Evolutionary conservation across 2,797 vertebrate genomes (phyloP).

Genomic region (Gymnothorax javanicus): DNA sequence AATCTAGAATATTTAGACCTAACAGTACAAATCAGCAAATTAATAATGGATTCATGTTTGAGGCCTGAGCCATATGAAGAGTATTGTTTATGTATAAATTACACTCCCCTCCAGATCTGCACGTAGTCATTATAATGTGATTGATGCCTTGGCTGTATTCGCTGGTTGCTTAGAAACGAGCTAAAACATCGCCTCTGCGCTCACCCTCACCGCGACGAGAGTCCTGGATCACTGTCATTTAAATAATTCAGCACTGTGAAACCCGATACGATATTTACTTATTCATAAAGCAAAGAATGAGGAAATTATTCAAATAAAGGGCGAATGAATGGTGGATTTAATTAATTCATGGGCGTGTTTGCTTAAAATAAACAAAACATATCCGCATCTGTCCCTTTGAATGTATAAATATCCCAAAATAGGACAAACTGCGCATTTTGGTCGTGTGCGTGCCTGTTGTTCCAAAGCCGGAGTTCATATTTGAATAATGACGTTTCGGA

Average conservation of each 20-base stretch:
- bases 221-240: constrained; percentile 78
- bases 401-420: constrained; percentile 29
- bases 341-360: constrained; percentile 35
- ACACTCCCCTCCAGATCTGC: constrained; percentile 67
- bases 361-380: constrained; percentile 43
- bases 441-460: constrained; percentile 49
- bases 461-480: neutral
- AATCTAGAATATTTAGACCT: constrained; percentile 36
- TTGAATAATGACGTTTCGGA: constrained; percentile 13
- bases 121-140: constrained; percentile 76
- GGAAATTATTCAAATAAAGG: constrained; percentile 45
- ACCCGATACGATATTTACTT: constrained; percentile 79
- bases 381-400: constrained; percentile 39
- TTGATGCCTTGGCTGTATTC: constrained; percentile 78
- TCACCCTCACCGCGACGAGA: constrained; percentile 72
- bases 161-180: constrained; percentile 78
- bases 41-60: constrained; percentile 19
- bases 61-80: constrained; percentile 40
- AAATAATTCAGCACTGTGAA: constrained; percentile 79
- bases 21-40: constrained; percentile 20
- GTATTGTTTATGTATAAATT: constrained; percentile 73
- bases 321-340: constrained; percentile 42
- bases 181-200: constrained; percentile 71
- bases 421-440: constrained; percentile 37
- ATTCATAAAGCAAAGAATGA: constrained; percentile 68